Conservation (phyloP, 2,797 vertebrate genomes). For the Ibycter americanus region DNA sequence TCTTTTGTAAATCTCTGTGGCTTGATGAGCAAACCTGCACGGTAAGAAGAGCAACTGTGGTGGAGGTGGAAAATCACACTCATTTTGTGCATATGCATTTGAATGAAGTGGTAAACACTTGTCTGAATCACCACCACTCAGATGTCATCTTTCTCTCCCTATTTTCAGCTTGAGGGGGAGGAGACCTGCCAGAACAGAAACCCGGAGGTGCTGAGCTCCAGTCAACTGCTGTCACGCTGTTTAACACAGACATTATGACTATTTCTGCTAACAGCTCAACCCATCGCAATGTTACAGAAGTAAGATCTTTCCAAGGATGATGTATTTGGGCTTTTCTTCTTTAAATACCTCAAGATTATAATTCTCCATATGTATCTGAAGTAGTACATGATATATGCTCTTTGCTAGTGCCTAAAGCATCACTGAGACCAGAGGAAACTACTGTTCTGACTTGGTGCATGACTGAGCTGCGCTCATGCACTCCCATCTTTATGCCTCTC, state of each 20-base stretch:
- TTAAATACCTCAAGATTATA: neutral
- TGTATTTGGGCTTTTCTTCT: neutral
- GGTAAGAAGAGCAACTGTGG: conserved; percentile 33
- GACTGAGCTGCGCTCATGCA: neutral
- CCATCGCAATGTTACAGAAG: neutral
- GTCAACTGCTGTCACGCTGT: conserved; percentile 11
- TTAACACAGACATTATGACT: neutral
- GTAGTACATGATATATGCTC: neutral
- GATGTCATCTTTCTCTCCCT: conserved; percentile 27
- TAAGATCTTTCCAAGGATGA: neutral
- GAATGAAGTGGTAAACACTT: conserved; percentile 44
- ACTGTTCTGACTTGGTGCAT: accelerated
- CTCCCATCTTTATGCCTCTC: neutral
- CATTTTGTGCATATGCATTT: conserved; percentile 41
- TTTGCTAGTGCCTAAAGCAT: neutral
- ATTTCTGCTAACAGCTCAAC: neutral
- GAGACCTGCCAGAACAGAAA: conserved; percentile 43
- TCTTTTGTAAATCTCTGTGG: neutral
- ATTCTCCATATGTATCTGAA: neutral
- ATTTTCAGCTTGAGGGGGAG: conserved; percentile 41
- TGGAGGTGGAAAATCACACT: conserved; percentile 33
- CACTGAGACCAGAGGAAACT: neutral
- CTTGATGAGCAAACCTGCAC: conserved; percentile 12
- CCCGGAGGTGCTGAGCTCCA: neutral
- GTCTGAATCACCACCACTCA: conserved; percentile 49